These are phyloP conservation scores for Arbacia lixula DNA, from an alignment of 53 echinoderm and acorn worm species.

Conservation along the genomic window DNA sequence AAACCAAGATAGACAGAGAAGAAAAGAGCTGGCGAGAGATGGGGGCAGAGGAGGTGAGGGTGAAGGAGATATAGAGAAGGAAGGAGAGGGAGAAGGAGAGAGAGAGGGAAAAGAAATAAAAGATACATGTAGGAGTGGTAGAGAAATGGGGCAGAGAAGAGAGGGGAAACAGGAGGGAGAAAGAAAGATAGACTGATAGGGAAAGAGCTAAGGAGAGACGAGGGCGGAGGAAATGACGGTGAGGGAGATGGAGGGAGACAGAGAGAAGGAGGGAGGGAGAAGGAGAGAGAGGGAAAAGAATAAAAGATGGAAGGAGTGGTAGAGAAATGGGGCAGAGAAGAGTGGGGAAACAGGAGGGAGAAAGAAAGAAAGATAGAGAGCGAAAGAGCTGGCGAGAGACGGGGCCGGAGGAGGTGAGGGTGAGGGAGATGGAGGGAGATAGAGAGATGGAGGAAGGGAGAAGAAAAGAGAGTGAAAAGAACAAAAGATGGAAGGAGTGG, in stretches of 20 bases:
- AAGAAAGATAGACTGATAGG: not conserved
- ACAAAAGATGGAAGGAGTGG: not conserved
- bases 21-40: too few species aligned
- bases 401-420: not conserved
- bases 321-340: not conserved
- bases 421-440: too few species aligned
- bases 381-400: not conserved
- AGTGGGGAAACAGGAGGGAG: not conserved
- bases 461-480: not conserved
- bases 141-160: not conserved
- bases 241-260: not conserved
- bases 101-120: not conserved
- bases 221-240: not conserved
- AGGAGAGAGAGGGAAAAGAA: not conserved
- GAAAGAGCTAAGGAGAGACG: not conserved
- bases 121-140: too few species aligned
- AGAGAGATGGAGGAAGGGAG: not conserved
- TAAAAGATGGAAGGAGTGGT: not conserved
- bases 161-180: not conserved
- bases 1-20: not conserved
- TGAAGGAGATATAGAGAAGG: too few species aligned
- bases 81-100: not conserved
- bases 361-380: conserved; percentile 3
- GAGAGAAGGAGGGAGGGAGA: not conserved
- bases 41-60: too few species aligned